A percentile compares a stretch with the other conserved stretches of the same genome.
Conservation (phyloP, 2,113 vertebrate species). For the Tachycineta bicolor region DNA sequence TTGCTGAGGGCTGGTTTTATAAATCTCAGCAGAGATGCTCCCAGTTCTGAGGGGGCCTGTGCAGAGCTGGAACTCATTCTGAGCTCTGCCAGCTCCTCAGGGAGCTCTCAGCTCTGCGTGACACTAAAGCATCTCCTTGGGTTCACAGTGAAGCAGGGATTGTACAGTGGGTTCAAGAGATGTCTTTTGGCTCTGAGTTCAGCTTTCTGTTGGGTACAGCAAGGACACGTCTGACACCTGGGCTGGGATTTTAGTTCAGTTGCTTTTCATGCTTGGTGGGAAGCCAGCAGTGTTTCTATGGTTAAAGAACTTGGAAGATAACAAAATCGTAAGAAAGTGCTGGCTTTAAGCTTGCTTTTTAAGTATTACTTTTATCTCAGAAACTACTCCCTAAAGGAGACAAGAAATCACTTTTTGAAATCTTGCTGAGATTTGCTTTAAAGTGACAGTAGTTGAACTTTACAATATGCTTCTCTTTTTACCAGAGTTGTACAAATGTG, state of each 20-base stretch:
- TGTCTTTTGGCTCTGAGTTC: neutral
- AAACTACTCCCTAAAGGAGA: neutral
- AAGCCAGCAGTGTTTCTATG: neutral
- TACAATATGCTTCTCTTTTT: neutral
- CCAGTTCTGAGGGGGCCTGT: neutral
- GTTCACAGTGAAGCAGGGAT: neutral
- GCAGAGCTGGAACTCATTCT: neutral
- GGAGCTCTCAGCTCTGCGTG: neutral
- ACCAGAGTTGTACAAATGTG: neutral
- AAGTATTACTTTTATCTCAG: neutral
- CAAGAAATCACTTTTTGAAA: neutral
- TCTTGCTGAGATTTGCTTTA: neutral
- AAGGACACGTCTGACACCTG: neutral
- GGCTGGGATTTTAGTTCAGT: neutral
- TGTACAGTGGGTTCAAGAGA: neutral
- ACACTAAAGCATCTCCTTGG: neutral
- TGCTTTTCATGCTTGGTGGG: neutral
- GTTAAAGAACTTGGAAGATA: neutral
- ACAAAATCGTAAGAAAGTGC: neutral
- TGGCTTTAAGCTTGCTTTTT: neutral
- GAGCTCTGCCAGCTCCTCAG: neutral
- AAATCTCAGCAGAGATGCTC: neutral
- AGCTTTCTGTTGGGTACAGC: neutral
- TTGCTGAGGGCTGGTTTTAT: neutral
- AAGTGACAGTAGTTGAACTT: neutral